Evolutionary conservation across 2,113 vertebrate genomes (phyloP).

Genomic region (Oreochromis tanganicae): DNA sequence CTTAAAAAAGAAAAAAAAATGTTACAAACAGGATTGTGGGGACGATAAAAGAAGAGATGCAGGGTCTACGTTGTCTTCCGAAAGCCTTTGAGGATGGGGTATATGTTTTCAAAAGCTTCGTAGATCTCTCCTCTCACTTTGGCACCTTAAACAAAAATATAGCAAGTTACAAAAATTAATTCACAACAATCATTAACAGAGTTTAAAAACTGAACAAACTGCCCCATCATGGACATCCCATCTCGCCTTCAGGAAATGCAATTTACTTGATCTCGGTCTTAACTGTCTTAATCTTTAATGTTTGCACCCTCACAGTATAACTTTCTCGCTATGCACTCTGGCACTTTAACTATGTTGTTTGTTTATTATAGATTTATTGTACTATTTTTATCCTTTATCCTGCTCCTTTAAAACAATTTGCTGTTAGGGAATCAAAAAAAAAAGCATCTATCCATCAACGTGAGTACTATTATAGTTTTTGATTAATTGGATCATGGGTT

Average conservation of each 20-base stretch:
- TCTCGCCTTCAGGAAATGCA: neutral
- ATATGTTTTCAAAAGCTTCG: conserved; percentile 99
- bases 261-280: neutral
- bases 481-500: neutral
- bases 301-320: neutral
- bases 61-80: conserved; percentile 89
- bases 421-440: neutral
- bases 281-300: neutral
- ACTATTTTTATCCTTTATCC: neutral
- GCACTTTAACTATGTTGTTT: neutral
- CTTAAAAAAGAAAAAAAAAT: neutral
- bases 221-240: neutral
- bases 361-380: neutral
- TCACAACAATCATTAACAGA: neutral
- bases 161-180: neutral
- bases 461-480: neutral
- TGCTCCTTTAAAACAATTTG: neutral
- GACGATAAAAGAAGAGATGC: neutral
- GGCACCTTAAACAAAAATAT: conserved; percentile 75
- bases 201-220: neutral
- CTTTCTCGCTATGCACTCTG: neutral
- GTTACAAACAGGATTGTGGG: neutral
- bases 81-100: conserved; percentile 98
- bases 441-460: neutral
- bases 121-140: conserved; percentile 98